Evolutionary conservation across 2,888 invertebrate genomes (phyloP).

Genomic region (Latheticus oryzae): DNA sequence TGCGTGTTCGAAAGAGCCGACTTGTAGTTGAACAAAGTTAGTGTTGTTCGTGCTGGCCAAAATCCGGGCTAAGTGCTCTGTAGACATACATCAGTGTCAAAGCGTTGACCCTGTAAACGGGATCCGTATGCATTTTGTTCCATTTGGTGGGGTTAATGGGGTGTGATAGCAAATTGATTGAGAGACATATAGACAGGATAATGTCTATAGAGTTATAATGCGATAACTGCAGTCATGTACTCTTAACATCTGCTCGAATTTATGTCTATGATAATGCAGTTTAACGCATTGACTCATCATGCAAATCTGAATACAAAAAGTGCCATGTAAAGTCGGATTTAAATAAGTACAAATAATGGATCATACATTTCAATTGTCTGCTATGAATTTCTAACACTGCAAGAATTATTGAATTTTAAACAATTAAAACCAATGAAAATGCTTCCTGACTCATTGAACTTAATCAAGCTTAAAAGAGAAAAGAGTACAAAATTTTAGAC

Average conservation of each 20-base stretch:
- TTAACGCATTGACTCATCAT: no score
- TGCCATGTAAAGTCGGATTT: no score
- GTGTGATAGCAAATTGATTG: constrained; percentile 48
- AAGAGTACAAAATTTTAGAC: no score
- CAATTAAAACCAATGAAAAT: no score
- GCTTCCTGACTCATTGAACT: no score
- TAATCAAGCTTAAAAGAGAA: no score
- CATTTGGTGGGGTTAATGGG: constrained; percentile 47
- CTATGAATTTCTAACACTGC: no score
- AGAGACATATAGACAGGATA: constrained; percentile 35
- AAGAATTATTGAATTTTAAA: no score
- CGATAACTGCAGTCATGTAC: constrained; percentile 27
- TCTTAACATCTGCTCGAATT: constrained; percentile 33
- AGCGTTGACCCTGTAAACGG: constrained; percentile 42
- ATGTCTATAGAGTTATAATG: constrained; percentile 17
- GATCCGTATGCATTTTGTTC: constrained; percentile 48
- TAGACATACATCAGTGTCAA: constrained; percentile 51
- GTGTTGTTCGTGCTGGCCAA: constrained; percentile 39
- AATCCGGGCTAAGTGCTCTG: constrained; percentile 49
- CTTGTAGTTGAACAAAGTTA: constrained; percentile 41
- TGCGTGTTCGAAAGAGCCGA: no score
- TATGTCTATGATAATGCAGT: no score
- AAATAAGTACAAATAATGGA: no score
- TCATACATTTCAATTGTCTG: no score
- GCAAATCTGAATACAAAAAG: constrained; percentile 27